These are phyloP conservation scores for Aurelia aurita DNA, from an alignment of 30 jellyfish, hydroid and myxozoan species.

Conservation along the genomic window DNA sequence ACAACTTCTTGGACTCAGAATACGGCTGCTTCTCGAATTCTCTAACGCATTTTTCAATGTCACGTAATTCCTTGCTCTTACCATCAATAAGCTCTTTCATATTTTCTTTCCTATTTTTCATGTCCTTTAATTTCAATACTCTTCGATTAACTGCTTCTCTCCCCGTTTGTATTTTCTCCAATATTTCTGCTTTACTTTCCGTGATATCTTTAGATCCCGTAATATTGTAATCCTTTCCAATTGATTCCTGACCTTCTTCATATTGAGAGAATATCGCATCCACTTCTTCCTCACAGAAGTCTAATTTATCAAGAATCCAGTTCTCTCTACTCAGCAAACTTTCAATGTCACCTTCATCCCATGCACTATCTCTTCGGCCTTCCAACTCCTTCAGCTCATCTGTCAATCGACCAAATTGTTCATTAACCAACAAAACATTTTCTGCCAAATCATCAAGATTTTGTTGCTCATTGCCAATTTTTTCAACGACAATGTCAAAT, in stretches of 20 bases:
- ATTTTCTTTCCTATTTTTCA: background rate
- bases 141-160: background rate
- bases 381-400: slow-evolving; percentile 21
- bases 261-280: background rate
- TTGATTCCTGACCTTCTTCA: background rate
- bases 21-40: too few relatives aligned
- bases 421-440: background rate
- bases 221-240: background rate
- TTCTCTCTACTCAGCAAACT: background rate
- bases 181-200: background rate
- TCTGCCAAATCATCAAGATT: background rate
- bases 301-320: slow-evolving; percentile 4
- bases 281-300: slow-evolving; percentile 9
- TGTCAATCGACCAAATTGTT: background rate
- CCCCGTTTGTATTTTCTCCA: background rate
- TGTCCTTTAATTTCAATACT: background rate
- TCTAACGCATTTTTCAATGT: too few relatives aligned
- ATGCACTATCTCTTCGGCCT: background rate
- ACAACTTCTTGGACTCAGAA: too few relatives aligned
- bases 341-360: slow-evolving; percentile 6
- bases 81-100: too few relatives aligned
- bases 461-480: slow-evolving; percentile 22
- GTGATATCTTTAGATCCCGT: background rate
- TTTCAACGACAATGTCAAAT: slow-evolving; percentile 25
- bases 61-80: too few relatives aligned